These are phyloP conservation scores for Rhincodon typus DNA, from an alignment of 2,797 vertebrate genomes.

Conservation along the genomic window DNA sequence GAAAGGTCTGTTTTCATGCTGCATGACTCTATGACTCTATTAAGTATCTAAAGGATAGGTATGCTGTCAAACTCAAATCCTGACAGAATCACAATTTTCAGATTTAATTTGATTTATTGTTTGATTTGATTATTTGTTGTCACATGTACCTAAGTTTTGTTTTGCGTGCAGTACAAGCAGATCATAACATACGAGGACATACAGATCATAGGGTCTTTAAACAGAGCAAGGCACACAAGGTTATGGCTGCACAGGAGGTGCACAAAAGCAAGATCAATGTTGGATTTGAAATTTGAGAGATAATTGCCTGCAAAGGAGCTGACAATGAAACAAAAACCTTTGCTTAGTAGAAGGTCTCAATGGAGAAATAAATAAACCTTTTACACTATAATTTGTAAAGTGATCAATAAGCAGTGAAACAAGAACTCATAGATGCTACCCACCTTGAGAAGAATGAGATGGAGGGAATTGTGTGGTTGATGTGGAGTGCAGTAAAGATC, in stretches of 20 bases:
- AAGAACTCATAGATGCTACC: not conserved
- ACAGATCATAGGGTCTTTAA: too few relatives aligned
- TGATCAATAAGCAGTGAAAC: not conserved
- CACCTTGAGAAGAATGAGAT: not conserved
- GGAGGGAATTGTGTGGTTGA: not conserved
- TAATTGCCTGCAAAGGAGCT: not conserved
- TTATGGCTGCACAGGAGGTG: too few relatives aligned
- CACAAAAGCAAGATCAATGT: too few relatives aligned
- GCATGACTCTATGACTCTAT: too few relatives aligned
- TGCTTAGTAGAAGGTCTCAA: not conserved
- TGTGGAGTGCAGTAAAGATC: not conserved
- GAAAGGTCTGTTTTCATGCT: too few relatives aligned
- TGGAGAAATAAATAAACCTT: not conserved
- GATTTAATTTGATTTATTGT: too few relatives aligned
- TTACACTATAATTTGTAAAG: not conserved
- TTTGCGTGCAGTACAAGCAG: too few relatives aligned
- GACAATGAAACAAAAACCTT: not conserved
- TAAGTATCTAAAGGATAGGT: not conserved
- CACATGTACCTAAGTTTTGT: too few relatives aligned
- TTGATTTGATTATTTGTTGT: too few relatives aligned
- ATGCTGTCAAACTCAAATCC: not conserved
- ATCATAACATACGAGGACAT: too few relatives aligned
- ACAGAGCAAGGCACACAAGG: too few relatives aligned
- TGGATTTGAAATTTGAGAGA: not conserved
- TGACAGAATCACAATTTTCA: not conserved